Evolutionary conservation across 2,888 invertebrate genomes (phyloP).

Genomic region (Argyra leucocephala): DNA sequence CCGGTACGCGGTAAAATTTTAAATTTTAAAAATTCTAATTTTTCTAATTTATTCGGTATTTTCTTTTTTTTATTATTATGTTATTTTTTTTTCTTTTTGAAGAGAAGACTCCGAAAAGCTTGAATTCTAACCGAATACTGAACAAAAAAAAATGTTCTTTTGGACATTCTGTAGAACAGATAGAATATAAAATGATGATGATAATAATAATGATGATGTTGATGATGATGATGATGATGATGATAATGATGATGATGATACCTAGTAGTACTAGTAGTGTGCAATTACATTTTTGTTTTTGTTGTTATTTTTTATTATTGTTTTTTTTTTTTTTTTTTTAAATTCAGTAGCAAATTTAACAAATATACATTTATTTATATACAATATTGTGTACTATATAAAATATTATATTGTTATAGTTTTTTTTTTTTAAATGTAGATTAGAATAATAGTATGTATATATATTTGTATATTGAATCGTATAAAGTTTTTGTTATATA

Average conservation of each 20-base stretch:
- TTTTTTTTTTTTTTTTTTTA: background rate
- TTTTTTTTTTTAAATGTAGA: no score
- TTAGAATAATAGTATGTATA: no score
- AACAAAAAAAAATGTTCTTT: background rate
- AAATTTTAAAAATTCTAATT: no score
- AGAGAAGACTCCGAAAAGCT: background rate
- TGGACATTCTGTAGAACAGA: background rate
- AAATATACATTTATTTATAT: no score
- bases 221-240: no score
- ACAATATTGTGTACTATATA: no score
- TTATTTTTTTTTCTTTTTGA: background rate
- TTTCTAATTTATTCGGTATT: background rate
- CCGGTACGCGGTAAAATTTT: background rate
- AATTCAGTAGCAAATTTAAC: no score
- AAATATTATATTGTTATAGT: no score
- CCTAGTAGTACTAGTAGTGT: constrained; percentile 1
- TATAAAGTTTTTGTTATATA: no score
- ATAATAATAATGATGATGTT: no score
- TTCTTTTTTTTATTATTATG: background rate
- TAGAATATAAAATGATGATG: no score
- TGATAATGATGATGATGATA: background rate
- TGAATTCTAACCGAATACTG: constrained; percentile 1
- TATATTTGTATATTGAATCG: no score
- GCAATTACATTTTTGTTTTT: background rate
- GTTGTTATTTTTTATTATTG: background rate